Evolutionary conservation across 2,797 vertebrate species (phyloP), one percentile per base, ranked within the genome.

Genomic region (Gadopsis marmoratus): DNA sequence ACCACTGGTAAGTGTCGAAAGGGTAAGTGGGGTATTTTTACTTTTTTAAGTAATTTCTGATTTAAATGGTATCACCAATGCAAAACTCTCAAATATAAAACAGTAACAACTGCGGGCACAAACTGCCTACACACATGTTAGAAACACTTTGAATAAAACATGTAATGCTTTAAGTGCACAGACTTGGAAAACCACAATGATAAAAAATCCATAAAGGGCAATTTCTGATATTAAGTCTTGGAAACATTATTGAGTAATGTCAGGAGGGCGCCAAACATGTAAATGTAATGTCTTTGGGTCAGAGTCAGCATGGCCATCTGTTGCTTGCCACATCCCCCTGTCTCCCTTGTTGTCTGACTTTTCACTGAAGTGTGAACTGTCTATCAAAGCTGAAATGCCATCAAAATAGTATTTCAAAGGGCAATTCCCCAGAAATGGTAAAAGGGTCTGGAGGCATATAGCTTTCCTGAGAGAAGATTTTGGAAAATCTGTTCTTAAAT

Each of bases 261-360:
- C 5, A 12, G 33, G n/a, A 75, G 71, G 50, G 45, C 7, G 13
- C 37, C 71, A 76, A 76, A 79, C 53, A 88, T 85, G 70, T 82
- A 79, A 79, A 87, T 85, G 45, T 55, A 74, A 79, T 79, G 55
- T 79, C 81, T 90, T 72, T 69, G 39, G 64, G 61, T 84, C 63
- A 81, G 61, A 83, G 79, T 82, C 76, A 88, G 80, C 84, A 82
- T 75, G 78, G 74, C 81, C 74, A 80, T 90, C 80, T 90, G 74
- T 86, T 83, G 45, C 31, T 72, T 71, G 37, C 54, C 48, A 37
- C 13, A 60, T 21, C 29, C 48, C n/a, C 10, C 0, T 1, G 8
- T 31, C 26, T 66, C 26, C 59, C 72, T 64, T 72, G 50, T 78
- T 83, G 75, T 81, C 55, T 5, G 43, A 68, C 76, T 75, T 74